A percentile compares a stretch with the other conserved stretches of the same genome.
Conservation (phyloP, 2,888 invertebrate genomes). For the Stegana nigrithorax region DNA sequence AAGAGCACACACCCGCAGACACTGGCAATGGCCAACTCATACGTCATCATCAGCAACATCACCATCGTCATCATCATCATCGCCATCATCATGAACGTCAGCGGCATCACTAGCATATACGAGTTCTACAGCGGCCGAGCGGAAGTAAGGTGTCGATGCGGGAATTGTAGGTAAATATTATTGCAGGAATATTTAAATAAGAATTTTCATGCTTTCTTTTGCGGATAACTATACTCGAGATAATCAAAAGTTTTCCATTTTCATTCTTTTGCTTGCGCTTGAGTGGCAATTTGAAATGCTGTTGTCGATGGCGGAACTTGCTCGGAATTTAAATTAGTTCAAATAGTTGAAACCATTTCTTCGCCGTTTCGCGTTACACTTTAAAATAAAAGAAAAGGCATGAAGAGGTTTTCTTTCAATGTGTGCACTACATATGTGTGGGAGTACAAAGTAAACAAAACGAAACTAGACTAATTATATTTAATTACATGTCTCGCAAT, state of each 20-base stretch:
- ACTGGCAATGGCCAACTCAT: not conserved
- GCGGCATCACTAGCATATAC: not conserved
- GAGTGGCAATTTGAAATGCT: not conserved
- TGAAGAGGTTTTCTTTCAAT: too few relatives aligned
- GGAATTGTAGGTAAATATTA: constrained; percentile 58
- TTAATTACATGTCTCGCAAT: too few relatives aligned
- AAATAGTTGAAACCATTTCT: too few relatives aligned
- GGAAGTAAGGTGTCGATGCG: constrained; percentile 56
- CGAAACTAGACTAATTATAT: too few relatives aligned
- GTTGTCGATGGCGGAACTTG: not conserved
- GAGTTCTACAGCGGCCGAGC: constrained; percentile 37
- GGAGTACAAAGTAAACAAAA: too few relatives aligned
- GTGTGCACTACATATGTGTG: too few relatives aligned
- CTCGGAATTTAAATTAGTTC: constrained; percentile 3
- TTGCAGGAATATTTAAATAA: constrained; percentile 51
- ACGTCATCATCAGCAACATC: too few relatives aligned
- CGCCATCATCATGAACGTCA: not conserved
- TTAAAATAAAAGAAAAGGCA: too few relatives aligned
- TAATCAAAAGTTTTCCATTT: constrained; percentile 2
- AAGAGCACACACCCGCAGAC: too few relatives aligned
- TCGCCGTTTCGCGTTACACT: too few relatives aligned
- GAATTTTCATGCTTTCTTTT: constrained; percentile 37
- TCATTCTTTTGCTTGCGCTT: not conserved
- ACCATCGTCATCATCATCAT: not conserved
- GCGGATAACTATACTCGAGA: constrained; percentile 8